A percentile compares a stretch with the other conserved stretches of the same genome.
Conservation (phyloP, 1,140 invertebrate species). For the Cyclargus thomasi region DNA sequence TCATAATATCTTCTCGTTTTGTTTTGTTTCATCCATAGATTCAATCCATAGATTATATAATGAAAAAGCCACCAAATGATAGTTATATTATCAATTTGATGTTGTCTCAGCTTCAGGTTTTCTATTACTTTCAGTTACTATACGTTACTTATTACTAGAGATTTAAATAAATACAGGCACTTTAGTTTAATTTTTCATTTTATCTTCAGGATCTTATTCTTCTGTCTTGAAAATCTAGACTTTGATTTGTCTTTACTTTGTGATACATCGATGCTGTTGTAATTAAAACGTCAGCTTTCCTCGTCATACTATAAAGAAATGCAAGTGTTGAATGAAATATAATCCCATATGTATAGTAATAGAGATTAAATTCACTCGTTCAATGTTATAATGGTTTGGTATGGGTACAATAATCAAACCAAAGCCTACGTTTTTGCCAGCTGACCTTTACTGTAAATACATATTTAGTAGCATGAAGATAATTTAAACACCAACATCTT, state of each 20-base stretch:
- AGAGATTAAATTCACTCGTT: background rate
- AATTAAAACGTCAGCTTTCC: slow-evolving; percentile 5
- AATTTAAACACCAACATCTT: too few species aligned
- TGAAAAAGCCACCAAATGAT: too few species aligned
- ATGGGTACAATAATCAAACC: background rate
- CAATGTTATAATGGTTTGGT: background rate
- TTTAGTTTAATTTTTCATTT: too few species aligned
- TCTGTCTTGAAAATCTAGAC: background rate
- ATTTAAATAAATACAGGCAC: too few species aligned
- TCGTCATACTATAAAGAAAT: slow-evolving; percentile 1
- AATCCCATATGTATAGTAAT: background rate
- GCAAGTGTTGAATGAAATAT: background rate
- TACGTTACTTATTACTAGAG: too few species aligned
- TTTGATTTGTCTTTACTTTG: background rate
- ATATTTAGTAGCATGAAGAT: background rate
- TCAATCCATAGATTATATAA: too few species aligned
- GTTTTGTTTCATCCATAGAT: too few species aligned
- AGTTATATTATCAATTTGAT: too few species aligned
- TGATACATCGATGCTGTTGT: background rate
- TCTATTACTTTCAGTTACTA: too few species aligned
- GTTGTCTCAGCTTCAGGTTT: too few species aligned
- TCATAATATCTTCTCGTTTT: too few species aligned
- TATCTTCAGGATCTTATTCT: too few species aligned
- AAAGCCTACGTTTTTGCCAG: background rate
- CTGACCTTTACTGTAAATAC: background rate